phyloP scores from a whole-genome alignment of 2,113 vertebrate species.

The Salvator merianae region DNA sequence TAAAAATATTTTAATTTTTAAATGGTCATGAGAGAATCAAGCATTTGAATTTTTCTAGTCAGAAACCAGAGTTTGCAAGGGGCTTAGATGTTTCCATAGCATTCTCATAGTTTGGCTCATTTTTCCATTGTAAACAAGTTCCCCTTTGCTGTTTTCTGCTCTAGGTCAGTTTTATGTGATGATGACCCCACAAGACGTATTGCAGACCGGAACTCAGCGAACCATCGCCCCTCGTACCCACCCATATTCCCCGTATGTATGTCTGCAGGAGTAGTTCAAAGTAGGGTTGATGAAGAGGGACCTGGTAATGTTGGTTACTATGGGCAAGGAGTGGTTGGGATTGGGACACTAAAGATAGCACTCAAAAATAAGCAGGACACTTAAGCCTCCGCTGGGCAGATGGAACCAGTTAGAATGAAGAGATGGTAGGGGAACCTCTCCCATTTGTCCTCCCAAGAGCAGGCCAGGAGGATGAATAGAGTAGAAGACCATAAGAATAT shows the following conservation, averaged over 20 bases:
- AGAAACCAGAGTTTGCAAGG: no score
- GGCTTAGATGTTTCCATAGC: no score
- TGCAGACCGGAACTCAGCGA: constrained; percentile 81
- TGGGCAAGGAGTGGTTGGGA: background rate
- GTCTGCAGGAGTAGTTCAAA: background rate
- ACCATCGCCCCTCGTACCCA: constrained; percentile 86
- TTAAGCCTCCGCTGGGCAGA: no score
- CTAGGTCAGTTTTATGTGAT: constrained; percentile 90
- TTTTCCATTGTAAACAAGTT: background rate
- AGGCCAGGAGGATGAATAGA: no score
- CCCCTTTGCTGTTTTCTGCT: background rate
- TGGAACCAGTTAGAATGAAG: background rate
- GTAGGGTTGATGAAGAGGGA: background rate
- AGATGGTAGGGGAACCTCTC: background rate
- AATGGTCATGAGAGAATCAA: no score
- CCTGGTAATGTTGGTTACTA: no score
- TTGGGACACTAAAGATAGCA: no score
- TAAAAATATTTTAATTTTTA: no score
- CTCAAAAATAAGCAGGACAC: background rate
- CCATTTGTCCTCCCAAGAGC: no score
- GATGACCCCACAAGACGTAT: constrained; percentile 89
- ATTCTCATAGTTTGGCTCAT: background rate
- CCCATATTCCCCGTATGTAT: constrained; percentile 83
- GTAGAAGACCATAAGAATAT: no score
- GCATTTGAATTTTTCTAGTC: no score